Percentiles rank a stretch among this genome's conserved stretches.
Conservation (phyloP, 2,113 vertebrate genomes). For the Mormyrus iriodes region DNA sequence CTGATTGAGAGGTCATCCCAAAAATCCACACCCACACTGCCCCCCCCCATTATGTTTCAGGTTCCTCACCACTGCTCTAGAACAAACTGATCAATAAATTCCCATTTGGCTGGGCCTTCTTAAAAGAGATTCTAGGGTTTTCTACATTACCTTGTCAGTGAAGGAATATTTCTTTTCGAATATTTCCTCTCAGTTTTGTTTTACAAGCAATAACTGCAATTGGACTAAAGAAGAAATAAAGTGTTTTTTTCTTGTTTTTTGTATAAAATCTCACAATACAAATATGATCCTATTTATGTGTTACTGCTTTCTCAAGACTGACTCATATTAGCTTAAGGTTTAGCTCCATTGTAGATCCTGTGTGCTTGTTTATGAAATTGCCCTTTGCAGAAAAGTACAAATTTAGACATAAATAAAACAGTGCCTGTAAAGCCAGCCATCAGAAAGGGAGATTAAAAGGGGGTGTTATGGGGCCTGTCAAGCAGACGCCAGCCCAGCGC, state of each 20-base stretch:
- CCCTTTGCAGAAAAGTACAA: constrained; percentile 42
- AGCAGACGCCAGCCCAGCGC: constrained; percentile 44
- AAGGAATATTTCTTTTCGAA: too few species aligned
- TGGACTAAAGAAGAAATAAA: background rate
- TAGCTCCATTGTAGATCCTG: background rate
- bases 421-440: constrained; percentile 57
- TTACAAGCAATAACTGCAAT: background rate
- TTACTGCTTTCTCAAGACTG: background rate
- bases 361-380: constrained; percentile 5
- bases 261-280: background rate
- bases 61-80: background rate
- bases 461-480: constrained; percentile 57
- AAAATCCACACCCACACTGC: background rate
- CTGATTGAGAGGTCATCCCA: background rate
- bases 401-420: constrained; percentile 59
- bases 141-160: background rate
- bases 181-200: background rate
- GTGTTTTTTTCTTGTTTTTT: background rate
- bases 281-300: background rate
- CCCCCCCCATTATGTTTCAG: background rate
- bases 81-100: constrained; percentile 4
- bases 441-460: constrained; percentile 59
- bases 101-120: background rate
- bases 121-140: background rate
- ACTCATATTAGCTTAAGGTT: background rate